A percentile compares a stretch with the other conserved stretches of the same genome.
Evolutionary conservation across 2,888 invertebrate genomes (phyloP).

Genomic region (Zaprionus lineosus): DNA sequence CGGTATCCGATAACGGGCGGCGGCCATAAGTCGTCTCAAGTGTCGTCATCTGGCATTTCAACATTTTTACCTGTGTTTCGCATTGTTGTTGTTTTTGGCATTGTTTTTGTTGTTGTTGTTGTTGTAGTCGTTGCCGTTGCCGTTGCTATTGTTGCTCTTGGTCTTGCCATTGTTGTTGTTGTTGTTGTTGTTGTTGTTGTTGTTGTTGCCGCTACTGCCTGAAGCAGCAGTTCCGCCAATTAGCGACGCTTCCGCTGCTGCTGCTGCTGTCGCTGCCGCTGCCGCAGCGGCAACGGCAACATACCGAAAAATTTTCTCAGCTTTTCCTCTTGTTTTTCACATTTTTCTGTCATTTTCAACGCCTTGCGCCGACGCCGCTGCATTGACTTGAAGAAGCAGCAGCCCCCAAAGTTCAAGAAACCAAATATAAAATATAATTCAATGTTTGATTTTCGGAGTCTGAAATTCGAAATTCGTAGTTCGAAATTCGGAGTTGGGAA

Average conservation of each 20-base stretch:
- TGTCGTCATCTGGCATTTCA: constrained; percentile 73
- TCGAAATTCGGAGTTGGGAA: no score
- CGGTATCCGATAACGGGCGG: constrained; percentile 60
- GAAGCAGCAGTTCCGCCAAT: constrained; percentile 75
- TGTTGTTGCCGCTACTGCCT: constrained; percentile 40
- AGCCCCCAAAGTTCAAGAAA: no score
- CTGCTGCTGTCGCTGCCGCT: constrained; percentile 5
- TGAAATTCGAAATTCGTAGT: no score
- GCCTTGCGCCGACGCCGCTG: no score
- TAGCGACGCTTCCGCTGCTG: constrained; percentile 73
- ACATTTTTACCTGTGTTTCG: constrained; percentile 53
- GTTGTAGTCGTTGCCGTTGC: constrained; percentile 27
- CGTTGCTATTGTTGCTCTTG: constrained; percentile 33
- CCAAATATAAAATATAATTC: no score
- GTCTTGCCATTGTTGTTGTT: constrained; percentile 51
- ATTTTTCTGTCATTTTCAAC: constrained; percentile 20
- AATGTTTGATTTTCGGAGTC: no score
- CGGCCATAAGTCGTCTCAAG: constrained; percentile 67
- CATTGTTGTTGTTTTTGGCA: constrained; percentile 8
- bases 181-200: constrained; percentile 8
- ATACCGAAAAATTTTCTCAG: constrained; percentile 52
- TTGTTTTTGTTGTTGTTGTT: constrained; percentile 15
- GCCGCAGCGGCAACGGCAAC: constrained; percentile 17
- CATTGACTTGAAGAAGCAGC: no score
- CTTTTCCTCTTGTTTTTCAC: constrained; percentile 55